These are phyloP conservation scores for Amphipyra tragopoginis DNA, from an alignment of 2,888 invertebrate genomes.

Conservation along the genomic window DNA sequence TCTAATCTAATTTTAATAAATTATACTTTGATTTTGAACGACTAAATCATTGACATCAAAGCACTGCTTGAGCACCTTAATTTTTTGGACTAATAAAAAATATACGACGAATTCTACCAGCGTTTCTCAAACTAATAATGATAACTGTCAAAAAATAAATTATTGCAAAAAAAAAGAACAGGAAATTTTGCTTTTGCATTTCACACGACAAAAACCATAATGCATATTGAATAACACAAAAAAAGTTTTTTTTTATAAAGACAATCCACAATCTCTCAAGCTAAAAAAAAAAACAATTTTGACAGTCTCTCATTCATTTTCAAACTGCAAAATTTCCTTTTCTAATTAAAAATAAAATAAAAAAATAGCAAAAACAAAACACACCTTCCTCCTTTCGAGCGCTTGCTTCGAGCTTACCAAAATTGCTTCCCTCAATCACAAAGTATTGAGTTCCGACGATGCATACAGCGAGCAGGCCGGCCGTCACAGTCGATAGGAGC, in stretches of 20 bases:
- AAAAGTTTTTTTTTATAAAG: no score
- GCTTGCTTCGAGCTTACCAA: conserved; percentile 87
- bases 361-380: conserved; percentile 73
- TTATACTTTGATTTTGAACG: no score
- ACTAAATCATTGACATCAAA: no score
- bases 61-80: no score
- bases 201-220: not conserved
- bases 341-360: conserved; percentile 43
- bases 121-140: not conserved
- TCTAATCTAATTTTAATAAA: no score
- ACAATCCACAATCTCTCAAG: not conserved
- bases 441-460: conserved; percentile 92
- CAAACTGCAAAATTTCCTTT: conserved; percentile 44
- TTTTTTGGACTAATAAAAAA: no score
- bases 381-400: conserved; percentile 86
- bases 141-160: not conserved
- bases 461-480: conserved; percentile 91
- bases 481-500: conserved; percentile 91
- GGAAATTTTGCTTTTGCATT: conserved; percentile 50
- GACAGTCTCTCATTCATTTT: not conserved
- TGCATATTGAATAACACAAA: no score
- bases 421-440: conserved; percentile 91
- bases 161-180: conserved; percentile 22
- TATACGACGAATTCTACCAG: no score
- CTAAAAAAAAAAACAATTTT: not conserved